Evolutionary conservation across 2,888 invertebrate species (phyloP).

Genomic region (Fissipunctia ypsillon): DNA sequence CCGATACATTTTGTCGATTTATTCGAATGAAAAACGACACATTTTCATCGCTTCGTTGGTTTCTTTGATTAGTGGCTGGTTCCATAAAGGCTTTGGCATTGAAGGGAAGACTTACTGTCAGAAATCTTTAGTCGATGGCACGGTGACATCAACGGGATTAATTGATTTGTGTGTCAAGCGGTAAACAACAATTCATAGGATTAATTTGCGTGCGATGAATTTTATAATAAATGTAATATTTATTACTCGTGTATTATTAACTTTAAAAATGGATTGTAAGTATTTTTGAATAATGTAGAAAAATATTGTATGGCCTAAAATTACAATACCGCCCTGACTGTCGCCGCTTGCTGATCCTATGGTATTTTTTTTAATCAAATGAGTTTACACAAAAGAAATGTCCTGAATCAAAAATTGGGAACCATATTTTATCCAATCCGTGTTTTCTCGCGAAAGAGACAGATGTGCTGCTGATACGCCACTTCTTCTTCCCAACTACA

Average conservation of each 20-base stretch:
- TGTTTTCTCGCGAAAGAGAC: too few relatives aligned
- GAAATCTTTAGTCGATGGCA: background rate
- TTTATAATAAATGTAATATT: background rate
- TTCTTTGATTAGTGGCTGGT: slow-evolving; percentile 1
- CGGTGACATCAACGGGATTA: background rate
- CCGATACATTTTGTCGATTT: background rate
- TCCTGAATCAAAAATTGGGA: background rate
- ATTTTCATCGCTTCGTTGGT: background rate
- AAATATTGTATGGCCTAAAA: background rate
- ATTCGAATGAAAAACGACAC: background rate
- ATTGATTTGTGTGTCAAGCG: background rate
- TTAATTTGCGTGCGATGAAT: background rate
- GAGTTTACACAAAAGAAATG: background rate
- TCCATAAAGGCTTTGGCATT: slow-evolving; percentile 11
- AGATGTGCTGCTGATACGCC: too few relatives aligned
- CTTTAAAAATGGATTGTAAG: background rate
- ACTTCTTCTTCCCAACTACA: too few relatives aligned
- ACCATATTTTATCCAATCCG: background rate
- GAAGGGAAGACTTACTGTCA: slow-evolving; percentile 1
- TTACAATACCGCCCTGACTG: background rate
- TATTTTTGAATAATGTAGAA: too few relatives aligned
- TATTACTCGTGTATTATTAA: background rate
- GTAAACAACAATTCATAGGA: background rate
- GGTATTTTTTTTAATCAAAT: background rate
- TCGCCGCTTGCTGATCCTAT: background rate